Conservation (phyloP, 2,888 invertebrate species). For the Ophioninae sp. region DNA sequence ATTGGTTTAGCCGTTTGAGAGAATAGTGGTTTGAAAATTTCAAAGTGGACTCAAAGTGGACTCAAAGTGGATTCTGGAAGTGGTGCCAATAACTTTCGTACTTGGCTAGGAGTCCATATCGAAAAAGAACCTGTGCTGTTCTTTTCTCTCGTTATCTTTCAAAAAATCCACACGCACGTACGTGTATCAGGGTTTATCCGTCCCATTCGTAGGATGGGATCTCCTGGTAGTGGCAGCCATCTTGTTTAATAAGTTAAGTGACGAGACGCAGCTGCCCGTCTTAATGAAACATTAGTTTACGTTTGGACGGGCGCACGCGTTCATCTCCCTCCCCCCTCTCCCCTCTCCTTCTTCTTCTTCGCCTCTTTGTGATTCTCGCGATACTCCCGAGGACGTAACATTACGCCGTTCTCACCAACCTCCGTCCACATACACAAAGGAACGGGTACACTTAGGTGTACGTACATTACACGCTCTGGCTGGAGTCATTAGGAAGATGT, state of each 20-base stretch:
- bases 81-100: too few species aligned
- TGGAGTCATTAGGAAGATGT: conserved; percentile 66
- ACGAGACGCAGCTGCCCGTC: conserved; percentile 79
- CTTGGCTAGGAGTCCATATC: not conserved
- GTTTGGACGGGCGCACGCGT: conserved; percentile 69
- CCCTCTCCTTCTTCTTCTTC: conserved; percentile 38
- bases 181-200: conserved; percentile 24
- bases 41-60: too few species aligned
- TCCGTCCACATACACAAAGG: conserved; percentile 21
- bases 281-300: conserved; percentile 80
- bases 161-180: conserved; percentile 12
- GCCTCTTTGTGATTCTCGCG: conserved; percentile 42
- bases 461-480: conserved; percentile 47
- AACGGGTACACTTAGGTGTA: conserved; percentile 21
- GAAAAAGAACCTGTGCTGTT: not conserved
- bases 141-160: not conserved
- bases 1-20: too few species aligned
- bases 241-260: conserved; percentile 80
- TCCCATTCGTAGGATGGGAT: conserved; percentile 54
- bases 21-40: too few species aligned
- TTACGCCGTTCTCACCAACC: conserved; percentile 25
- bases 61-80: too few species aligned
- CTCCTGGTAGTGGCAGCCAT: conserved; percentile 66
- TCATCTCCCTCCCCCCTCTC: conserved; percentile 58
- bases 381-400: conserved; percentile 57